phyloP scores from a whole-genome alignment of 1,140 invertebrate species.

The Leptestheria dahalacensis region DNA sequence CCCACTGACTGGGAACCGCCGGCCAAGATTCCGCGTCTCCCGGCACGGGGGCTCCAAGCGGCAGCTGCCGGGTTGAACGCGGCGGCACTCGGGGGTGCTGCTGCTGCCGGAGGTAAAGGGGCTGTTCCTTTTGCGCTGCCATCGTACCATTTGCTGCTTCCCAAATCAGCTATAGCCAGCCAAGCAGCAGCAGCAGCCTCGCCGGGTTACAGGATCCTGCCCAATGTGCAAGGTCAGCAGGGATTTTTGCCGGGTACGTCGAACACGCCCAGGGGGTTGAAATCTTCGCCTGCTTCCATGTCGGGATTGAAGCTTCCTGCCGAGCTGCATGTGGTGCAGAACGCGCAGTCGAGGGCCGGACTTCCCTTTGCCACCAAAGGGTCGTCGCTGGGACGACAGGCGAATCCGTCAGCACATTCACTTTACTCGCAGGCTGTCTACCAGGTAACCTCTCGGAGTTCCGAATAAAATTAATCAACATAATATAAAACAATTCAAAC shows the following conservation, averaged over 20 bases:
- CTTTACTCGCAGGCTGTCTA: too few species aligned
- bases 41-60: conserved; percentile 25
- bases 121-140: background rate
- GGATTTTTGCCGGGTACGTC: background rate
- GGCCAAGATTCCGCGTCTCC: conserved; percentile 67
- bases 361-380: background rate
- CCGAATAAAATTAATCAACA: too few species aligned
- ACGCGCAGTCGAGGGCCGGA: background rate
- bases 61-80: background rate
- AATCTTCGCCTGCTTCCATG: background rate
- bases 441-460: too few species aligned
- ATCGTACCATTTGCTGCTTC: background rate
- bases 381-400: background rate
- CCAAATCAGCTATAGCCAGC: background rate
- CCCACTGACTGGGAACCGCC: conserved; percentile 79
- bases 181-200: background rate
- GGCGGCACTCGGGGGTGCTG: background rate
- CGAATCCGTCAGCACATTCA: too few species aligned
- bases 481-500: too few species aligned
- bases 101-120: background rate
- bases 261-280: background rate
- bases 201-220: background rate
- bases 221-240: background rate
- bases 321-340: conserved; percentile 5
- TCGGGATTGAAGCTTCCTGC: conserved; percentile 10